phyloP scores from a whole-genome alignment of 2,113 vertebrate species.

The Marcusenius ussheri region DNA sequence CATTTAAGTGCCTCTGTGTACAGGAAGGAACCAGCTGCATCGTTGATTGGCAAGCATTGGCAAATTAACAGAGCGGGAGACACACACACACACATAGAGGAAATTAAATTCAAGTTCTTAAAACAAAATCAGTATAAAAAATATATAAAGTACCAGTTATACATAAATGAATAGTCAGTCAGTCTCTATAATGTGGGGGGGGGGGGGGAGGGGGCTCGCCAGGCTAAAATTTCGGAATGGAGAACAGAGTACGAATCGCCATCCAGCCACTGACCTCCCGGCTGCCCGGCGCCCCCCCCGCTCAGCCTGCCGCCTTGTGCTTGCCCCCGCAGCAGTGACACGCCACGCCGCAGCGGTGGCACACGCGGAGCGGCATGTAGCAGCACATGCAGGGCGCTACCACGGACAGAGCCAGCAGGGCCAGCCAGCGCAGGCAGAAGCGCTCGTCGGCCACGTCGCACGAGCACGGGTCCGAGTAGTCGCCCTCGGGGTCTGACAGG shows the following conservation, averaged over 20 bases:
- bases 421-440: conserved; percentile 92
- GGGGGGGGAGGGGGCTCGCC: background rate
- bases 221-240: background rate
- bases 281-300: background rate
- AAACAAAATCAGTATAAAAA: conserved; percentile 20
- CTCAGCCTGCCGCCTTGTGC: conserved; percentile 86
- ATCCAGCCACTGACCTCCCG: background rate
- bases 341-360: conserved; percentile 83
- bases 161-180: conserved; percentile 46
- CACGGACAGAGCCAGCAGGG: conserved; percentile 84
- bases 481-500: conserved; percentile 96
- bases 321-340: conserved; percentile 90
- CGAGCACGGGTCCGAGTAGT: conserved; percentile 92
- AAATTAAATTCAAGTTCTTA: conserved; percentile 6
- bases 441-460: conserved; percentile 89
- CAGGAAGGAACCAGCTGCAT: background rate
- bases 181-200: conserved; percentile 35
- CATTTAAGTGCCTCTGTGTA: conserved; percentile 8
- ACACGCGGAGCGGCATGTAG: conserved; percentile 86
- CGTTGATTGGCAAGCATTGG: conserved; percentile 9
- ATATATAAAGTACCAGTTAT: conserved; percentile 35
- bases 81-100: background rate
- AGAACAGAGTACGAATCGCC: conserved; percentile 13
- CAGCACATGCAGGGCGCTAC: conserved; percentile 97
- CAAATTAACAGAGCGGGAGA: background rate